These are phyloP conservation scores for Falco concolor DNA, from an alignment of 2,797 vertebrate genomes.

Conservation along the genomic window DNA sequence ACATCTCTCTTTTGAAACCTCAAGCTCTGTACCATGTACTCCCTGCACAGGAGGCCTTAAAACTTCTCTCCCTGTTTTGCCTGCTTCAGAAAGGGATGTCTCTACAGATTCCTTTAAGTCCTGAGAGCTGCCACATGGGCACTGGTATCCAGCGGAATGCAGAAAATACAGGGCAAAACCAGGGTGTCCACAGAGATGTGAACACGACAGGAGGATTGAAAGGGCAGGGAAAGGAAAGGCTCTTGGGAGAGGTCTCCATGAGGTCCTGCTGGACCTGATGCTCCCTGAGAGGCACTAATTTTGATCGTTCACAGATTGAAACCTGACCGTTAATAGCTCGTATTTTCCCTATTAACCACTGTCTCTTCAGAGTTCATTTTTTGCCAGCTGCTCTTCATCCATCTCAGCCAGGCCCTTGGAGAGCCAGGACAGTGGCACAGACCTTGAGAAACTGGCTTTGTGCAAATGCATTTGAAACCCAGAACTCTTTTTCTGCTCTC, in stretches of 20 bases:
- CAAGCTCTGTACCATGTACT: background rate
- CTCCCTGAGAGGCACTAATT: background rate
- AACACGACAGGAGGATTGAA: background rate
- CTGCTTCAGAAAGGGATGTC: background rate
- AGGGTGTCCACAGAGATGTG: background rate
- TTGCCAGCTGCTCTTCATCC: background rate
- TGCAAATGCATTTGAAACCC: background rate
- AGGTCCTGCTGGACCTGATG: background rate
- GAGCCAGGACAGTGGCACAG: background rate
- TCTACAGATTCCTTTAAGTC: background rate
- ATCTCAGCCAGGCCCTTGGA: background rate
- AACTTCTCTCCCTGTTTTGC: background rate
- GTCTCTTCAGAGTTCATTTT: background rate
- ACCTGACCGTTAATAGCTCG: background rate
- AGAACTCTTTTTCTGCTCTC: background rate
- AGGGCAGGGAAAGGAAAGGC: background rate
- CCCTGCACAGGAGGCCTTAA: background rate
- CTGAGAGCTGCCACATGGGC: background rate
- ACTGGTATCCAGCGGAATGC: background rate
- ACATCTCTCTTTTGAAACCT: background rate
- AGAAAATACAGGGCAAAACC: background rate
- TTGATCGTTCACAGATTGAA: background rate
- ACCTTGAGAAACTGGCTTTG: background rate
- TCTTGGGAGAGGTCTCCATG: background rate
- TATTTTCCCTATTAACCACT: background rate